phyloP scores from a whole-genome alignment of 2,888 invertebrate genomes.

The Prosopocoilus inquinatus region DNA sequence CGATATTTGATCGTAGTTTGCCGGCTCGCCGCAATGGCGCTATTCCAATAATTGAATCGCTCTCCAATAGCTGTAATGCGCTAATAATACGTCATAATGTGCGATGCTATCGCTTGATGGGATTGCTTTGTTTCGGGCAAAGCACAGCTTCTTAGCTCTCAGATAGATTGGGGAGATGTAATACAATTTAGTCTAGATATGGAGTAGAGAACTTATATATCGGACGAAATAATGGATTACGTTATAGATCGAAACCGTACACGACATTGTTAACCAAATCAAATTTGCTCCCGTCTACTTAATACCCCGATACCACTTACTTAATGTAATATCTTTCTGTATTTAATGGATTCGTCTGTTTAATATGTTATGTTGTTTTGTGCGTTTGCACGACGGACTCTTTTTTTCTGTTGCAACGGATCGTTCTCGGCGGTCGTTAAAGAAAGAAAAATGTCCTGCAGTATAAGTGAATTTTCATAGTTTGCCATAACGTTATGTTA shows the following conservation, averaged over 20 bases:
- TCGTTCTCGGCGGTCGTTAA: no score
- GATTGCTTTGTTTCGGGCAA: constrained; percentile 52
- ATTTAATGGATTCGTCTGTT: constrained; percentile 33
- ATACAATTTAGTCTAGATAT: constrained; percentile 47
- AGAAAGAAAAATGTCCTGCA: no score
- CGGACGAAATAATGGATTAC: constrained; percentile 25
- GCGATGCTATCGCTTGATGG: constrained; percentile 52
- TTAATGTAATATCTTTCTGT: no score
- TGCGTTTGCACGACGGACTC: no score
- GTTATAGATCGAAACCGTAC: constrained; percentile 18
- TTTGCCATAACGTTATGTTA: no score
- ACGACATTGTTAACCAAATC: constrained; percentile 19
- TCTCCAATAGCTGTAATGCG: constrained; percentile 55
- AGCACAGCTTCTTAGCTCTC: constrained; percentile 41
- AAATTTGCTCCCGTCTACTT: constrained; percentile 7
- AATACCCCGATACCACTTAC: no score
- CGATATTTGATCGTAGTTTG: constrained; percentile 47
- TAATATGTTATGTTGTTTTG: no score
- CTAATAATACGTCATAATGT: constrained; percentile 55
- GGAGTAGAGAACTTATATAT: constrained; percentile 31
- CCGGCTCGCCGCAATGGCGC: constrained; percentile 49
- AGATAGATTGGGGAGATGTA: constrained; percentile 46
- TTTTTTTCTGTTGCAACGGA: no score
- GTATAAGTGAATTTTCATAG: no score
- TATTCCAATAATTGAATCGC: constrained; percentile 55